Evolutionary conservation across 2,888 invertebrate species (phyloP).

Genomic region (Caenorhabditis sulstoni): DNA sequence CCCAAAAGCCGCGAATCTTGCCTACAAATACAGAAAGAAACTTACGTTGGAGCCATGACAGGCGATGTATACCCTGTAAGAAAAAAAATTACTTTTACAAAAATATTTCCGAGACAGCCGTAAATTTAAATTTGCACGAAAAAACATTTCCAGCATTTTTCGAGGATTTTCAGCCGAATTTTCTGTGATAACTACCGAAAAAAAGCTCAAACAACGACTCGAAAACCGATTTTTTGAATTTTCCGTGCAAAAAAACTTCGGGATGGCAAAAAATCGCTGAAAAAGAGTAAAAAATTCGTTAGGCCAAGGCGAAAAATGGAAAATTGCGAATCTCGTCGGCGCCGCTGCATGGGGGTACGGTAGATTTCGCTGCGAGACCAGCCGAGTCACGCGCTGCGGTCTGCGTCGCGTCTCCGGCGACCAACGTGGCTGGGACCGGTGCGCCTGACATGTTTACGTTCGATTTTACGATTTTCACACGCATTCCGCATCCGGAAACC

Average conservation of each 20-base stretch:
- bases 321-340: constrained; percentile 22
- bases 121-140: neutral
- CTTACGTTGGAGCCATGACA: constrained; percentile 62
- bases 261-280: constrained; percentile 11
- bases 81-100: neutral
- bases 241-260: neutral
- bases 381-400: constrained; percentile 39
- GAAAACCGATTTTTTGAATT: neutral
- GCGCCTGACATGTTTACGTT: constrained; percentile 53
- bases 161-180: neutral
- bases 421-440: constrained; percentile 57
- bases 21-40: constrained; percentile 11
- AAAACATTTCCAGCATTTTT: neutral
- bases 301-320: constrained; percentile 50
- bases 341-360: constrained; percentile 22
- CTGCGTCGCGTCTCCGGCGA: constrained; percentile 37
- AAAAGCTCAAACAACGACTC: neutral
- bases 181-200: neutral
- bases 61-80: constrained; percentile 58
- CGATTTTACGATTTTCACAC: constrained; percentile 41
- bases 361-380: constrained; percentile 49
- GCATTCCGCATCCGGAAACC: constrained; percentile 16
- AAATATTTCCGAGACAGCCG: neutral
- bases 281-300: constrained; percentile 56
- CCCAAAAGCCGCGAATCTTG: constrained; percentile 27